Evolutionary conservation across 2,113 vertebrate genomes (phyloP).

Genomic region (Megalops atlanticus): DNA sequence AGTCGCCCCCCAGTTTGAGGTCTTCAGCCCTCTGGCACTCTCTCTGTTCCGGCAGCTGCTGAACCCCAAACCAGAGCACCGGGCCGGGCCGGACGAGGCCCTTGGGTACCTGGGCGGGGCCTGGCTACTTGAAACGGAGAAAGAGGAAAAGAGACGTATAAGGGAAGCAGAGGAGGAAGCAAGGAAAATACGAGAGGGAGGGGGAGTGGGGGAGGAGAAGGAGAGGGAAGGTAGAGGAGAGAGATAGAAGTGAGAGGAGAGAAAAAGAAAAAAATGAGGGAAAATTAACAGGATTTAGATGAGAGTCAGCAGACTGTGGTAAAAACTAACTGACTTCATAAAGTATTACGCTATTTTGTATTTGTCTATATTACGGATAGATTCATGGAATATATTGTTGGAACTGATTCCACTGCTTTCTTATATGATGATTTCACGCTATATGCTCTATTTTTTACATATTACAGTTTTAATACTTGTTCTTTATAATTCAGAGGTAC

Average conservation of each 20-base stretch:
- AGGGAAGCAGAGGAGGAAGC: constrained; percentile 66
- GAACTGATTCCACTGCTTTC: constrained; percentile 9
- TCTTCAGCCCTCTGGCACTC: constrained; percentile 69
- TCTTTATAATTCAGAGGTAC: constrained; percentile 1
- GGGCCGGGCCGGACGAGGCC: constrained; percentile 76
- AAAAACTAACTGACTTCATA: constrained; percentile 4
- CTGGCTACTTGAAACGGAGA: constrained; percentile 68
- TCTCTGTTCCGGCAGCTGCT: constrained; percentile 78
- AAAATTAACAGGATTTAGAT: constrained; percentile 13
- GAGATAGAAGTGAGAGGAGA: constrained; percentile 51
- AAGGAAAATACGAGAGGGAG: constrained; percentile 60
- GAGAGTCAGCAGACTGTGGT: background rate
- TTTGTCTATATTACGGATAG: background rate
- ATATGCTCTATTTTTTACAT: constrained; percentile 6
- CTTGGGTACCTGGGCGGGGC: constrained; percentile 74
- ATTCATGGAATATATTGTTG: background rate
- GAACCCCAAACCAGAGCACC: constrained; percentile 70
- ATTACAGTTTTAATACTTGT: background rate
- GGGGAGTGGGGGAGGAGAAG: constrained; percentile 55
- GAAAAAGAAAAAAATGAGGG: background rate
- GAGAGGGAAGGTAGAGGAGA: constrained; percentile 66
- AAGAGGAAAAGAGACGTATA: constrained; percentile 61
- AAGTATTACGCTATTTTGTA: constrained; percentile 6
- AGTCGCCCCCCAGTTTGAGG: constrained; percentile 71
- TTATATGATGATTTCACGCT: constrained; percentile 30